Evolutionary conservation across 2,888 invertebrate genomes (phyloP).

Genomic region (Flexamia atlantica): DNA sequence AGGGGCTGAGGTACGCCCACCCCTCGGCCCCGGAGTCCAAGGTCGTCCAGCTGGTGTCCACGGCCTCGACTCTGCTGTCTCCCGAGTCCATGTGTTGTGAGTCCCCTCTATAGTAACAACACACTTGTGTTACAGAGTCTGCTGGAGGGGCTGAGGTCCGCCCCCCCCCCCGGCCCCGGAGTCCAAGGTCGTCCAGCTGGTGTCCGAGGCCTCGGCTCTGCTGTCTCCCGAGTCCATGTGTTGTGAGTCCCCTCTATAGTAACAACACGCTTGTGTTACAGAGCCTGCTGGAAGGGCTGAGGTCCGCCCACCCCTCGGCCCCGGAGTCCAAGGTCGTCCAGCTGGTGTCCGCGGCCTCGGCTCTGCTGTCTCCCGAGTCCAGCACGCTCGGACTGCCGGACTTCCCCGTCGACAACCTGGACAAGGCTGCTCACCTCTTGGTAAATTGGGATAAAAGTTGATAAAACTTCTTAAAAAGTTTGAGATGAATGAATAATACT

Average conservation of each 20-base stretch:
- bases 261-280: conserved; percentile 71
- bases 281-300: conserved; percentile 79
- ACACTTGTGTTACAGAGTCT: conserved; percentile 80
- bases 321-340: conserved; percentile 78
- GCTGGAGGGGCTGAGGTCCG: conserved; percentile 75
- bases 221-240: conserved; percentile 81
- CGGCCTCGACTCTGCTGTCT: conserved; percentile 87
- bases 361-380: conserved; percentile 87
- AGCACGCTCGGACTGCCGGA: conserved; percentile 87
- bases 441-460: conserved; percentile 74
- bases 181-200: conserved; percentile 80
- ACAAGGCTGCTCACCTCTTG: conserved; percentile 82
- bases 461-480: no score
- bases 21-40: conserved; percentile 76
- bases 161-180: conserved; percentile 77
- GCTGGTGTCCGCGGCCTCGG: conserved; percentile 87
- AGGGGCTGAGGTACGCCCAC: conserved; percentile 75
- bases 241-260: conserved; percentile 39
- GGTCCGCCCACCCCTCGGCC: conserved; percentile 76
- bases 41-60: conserved; percentile 84
- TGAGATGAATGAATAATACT: no score
- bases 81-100: conserved; percentile 79
- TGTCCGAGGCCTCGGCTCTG: conserved; percentile 89
- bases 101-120: no score
- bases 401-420: conserved; percentile 92